Evolutionary conservation across 1,140 invertebrate genomes (phyloP), one percentile per base, ranked within the genome.

Genomic region (Drosophila lini): DNA sequence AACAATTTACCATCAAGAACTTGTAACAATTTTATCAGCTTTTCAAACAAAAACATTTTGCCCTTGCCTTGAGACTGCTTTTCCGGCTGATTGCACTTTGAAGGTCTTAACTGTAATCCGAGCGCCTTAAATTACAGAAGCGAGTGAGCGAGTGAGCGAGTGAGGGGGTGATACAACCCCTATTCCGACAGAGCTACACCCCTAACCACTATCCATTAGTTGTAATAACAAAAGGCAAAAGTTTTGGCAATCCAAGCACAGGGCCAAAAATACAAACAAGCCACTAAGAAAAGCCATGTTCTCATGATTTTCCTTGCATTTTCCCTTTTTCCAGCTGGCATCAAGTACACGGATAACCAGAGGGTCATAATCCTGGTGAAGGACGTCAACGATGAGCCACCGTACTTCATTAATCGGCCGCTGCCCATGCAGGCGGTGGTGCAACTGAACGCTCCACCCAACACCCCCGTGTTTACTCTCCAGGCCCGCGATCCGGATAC

Each of bases 371-470:
- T 98, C 86, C 97, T 97, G 93, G 96, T 98, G 63, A 97, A 97
- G 93, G 97, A 98, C 93, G 96, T 98, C n/a, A 98, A 98, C 92
- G 97, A 98, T 92, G 98, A 98, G 93, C 96, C 96, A 2, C 98
- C 98, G 1, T 98, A 98, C 93, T 98, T 99, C 93, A 98, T 98
- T 93, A 99, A 98, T 93, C 94, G 97, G 4, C 97, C 98, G 0
- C 93, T 98, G 65, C 97, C 97, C n/a, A 98, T 98, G 97, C 97
- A 98, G 93, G 97, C 98, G 5, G 97, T 98, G 56, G 97, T 99
- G 1, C 97, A 98, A 91, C 94, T 98, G 16, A 99, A 99, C 89
- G 97, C 98, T 15, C 97, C 97, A 5, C 97, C 97, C 28, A 98
- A 98, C 92, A 98, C 97, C 0, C 97, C 97, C n/a, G 97, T 98